A percentile compares a stretch with the other conserved stretches of the same genome.
These are phyloP conservation scores for Molossus molossus DNA, from an alignment of 2,797 vertebrate species.

Conservation along the genomic window DNA sequence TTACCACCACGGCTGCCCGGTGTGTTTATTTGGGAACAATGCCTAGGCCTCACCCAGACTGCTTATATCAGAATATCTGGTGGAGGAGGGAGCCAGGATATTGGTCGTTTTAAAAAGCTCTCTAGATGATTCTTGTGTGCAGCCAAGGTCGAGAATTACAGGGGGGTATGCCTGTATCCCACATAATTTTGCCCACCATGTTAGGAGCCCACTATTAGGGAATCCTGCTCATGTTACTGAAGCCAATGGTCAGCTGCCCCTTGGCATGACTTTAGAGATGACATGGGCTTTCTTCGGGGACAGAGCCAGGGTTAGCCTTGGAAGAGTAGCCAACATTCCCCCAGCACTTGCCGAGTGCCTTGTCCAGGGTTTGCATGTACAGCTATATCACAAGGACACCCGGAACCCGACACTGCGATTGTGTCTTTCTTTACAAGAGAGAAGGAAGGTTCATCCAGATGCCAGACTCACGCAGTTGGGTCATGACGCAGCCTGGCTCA, in stretches of 20 bases:
- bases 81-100: neutral
- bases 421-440: neutral
- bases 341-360: neutral
- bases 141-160: neutral
- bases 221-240: neutral
- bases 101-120: neutral
- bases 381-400: neutral
- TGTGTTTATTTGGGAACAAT: neutral
- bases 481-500: neutral
- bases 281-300: neutral
- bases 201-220: neutral
- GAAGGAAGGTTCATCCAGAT: neutral
- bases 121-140: neutral
- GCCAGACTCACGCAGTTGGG: neutral
- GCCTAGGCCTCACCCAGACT: neutral
- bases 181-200: neutral
- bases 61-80: neutral
- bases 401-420: too few species aligned
- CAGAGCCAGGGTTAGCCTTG: neutral
- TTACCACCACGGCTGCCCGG: neutral
- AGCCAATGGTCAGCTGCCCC: neutral
- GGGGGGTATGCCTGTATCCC: neutral
- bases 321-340: too few species aligned
- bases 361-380: neutral
- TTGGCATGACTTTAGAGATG: neutral